These are phyloP conservation scores for Vollenhovia emeryi DNA, from an alignment of 1,140 invertebrate genomes.

Conservation along the genomic window DNA sequence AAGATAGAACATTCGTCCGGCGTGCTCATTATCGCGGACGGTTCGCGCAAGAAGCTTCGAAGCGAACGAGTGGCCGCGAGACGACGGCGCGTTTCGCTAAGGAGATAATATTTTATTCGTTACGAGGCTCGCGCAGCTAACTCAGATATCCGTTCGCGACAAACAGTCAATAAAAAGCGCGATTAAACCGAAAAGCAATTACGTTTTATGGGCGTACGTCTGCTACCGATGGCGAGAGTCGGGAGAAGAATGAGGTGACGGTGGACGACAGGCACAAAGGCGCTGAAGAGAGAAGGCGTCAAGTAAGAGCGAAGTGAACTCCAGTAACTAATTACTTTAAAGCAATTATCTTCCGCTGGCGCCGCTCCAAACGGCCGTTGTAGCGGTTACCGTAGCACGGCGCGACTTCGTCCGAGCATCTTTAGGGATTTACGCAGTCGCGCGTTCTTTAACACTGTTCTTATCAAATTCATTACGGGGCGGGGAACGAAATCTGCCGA, in stretches of 20 bases:
- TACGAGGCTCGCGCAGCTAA: constrained; percentile 6
- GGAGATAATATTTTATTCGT: constrained; percentile 35
- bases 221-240: constrained; percentile 44
- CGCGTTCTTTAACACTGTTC: neutral
- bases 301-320: constrained; percentile 63
- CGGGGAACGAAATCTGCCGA: neutral
- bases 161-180: constrained; percentile 57
- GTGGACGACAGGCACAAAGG: constrained; percentile 6
- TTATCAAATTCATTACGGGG: neutral
- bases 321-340: constrained; percentile 80
- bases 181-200: constrained; percentile 74
- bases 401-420: neutral
- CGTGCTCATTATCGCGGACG: neutral
- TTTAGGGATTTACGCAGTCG: neutral
- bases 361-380: constrained; percentile 17
- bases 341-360: constrained; percentile 81
- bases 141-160: constrained; percentile 29
- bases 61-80: neutral
- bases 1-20: neutral
- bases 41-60: neutral
- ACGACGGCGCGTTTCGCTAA: neutral
- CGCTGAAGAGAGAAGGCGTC: constrained; percentile 1
- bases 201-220: constrained; percentile 62
- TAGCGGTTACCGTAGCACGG: neutral
- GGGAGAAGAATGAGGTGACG: constrained; percentile 26